Conservation (phyloP, 2,797 vertebrate genomes). For the Geotrypetes seraphini region DNA sequence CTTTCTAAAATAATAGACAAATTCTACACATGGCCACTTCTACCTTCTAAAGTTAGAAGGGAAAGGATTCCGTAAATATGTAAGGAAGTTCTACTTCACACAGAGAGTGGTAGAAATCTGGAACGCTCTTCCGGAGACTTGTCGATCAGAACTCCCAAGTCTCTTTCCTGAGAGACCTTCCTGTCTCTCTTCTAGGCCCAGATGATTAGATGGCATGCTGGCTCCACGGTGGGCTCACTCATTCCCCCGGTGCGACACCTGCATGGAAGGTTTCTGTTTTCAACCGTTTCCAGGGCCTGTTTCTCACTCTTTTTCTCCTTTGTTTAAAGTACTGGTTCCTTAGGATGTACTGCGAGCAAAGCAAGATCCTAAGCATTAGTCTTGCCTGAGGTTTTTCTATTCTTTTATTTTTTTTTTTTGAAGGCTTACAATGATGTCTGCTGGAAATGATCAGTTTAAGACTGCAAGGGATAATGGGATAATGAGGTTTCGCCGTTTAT, state of each 20-base stretch:
- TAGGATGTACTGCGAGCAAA: no score
- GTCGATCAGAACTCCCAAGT: no score
- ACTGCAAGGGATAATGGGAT: conserved; percentile 23
- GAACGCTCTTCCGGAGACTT: no score
- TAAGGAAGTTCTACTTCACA: no score
- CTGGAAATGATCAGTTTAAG: conserved; percentile 11
- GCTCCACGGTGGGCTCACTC: conserved; percentile 11
- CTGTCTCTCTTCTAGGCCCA: conserved; percentile 12
- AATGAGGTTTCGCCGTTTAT: neutral
- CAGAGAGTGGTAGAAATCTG: no score
- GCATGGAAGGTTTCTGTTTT: neutral
- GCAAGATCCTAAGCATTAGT: neutral
- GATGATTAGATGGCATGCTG: neutral
- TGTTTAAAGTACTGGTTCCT: no score
- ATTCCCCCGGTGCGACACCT: neutral
- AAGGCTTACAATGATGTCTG: conserved; percentile 3
- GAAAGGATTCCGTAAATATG: no score
- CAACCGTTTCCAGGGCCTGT: neutral
- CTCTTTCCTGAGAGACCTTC: conserved; percentile 8
- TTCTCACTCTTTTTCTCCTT: neutral
- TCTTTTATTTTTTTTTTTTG: conserved; percentile 7
- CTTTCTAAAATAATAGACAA: no score
- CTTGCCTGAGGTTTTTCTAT: conserved; percentile 3
- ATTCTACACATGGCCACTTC: no score
- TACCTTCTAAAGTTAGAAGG: no score